Base-by-base conservation (phyloP, 2,113 vertebrate genomes). In the Vulpes ferrilata region DNA sequence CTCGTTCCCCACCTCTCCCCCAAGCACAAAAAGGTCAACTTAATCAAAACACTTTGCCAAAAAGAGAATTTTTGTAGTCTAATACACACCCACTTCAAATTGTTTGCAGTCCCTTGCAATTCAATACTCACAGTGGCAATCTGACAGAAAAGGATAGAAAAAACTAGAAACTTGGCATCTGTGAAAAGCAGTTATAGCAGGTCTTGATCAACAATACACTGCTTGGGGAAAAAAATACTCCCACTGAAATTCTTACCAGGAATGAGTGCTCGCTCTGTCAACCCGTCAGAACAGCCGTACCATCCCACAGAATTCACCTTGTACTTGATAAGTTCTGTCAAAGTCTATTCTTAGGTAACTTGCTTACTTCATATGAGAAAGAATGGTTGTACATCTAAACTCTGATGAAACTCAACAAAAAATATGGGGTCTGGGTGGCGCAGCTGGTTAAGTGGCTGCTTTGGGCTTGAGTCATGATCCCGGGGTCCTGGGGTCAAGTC, bases 281-380 rank as follows among this genome's bases (percentile, higher is more conserved):
- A 17, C 11, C 32, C 4, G 2, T 9, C 19, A 6, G 2, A 53
- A 38, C 5, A 6, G 2, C 13, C 43, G 27, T 1, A 27, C 5
- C 5, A 16, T 1, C 51, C 15, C 32, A 11, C 5, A 10, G 20
- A 55, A 80, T 20, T 43, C n/a, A 7, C 8, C 57, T 57, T 43
- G 51, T 11, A 11, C 23, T 35, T 19, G 51, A 67, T 7, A 55
- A 60, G 64, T 25, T 38, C 55, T 15, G 17, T 2, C 76, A 19
- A 12, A 20, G 25, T 22, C 17, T 78, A 23, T 32, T 64, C n/a
- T 5, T 1, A 48, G 27, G 11, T 3, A 22, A 48, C 23, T 12
- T 59, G 57, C 27, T 11, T 48, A 38, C 19, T 0, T 25, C 25
- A 69, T 5, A 0, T 7, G 60, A 53, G 67, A 35, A 62, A 84